Percentiles rank a stretch among this genome's conserved stretches.
These are phyloP conservation scores for Drosophila truncata DNA, from an alignment of 1,140 invertebrate genomes.

Conservation along the genomic window DNA sequence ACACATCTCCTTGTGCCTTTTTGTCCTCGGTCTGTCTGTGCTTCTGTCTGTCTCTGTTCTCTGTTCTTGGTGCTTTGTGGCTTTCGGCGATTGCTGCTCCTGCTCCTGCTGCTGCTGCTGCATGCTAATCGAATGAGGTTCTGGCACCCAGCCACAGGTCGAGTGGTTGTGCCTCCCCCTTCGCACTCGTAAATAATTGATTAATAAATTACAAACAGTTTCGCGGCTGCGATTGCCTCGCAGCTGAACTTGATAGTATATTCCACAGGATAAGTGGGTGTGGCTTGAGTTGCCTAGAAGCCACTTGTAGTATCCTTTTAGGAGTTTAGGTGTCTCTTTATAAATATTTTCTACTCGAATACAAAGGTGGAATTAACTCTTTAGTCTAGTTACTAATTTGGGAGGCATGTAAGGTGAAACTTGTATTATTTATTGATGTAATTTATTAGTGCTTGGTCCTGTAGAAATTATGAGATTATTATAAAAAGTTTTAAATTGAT, in stretches of 20 bases:
- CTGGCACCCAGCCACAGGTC: conserved; percentile 5
- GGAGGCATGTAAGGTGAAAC: not conserved
- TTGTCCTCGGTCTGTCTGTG: not conserved
- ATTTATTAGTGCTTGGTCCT: not conserved
- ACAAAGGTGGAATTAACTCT: not conserved
- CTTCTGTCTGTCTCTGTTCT: not conserved
- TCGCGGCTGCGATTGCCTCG: conserved; percentile 14
- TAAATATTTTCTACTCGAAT: conserved; percentile 2
- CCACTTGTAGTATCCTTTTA: not conserved
- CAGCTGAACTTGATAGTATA: conserved; percentile 21
- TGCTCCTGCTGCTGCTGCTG: conserved; percentile 9
- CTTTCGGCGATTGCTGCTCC: conserved; percentile 13
- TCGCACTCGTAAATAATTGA: conserved; percentile 41
- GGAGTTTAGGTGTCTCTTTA: not conserved
- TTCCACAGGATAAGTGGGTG: not conserved
- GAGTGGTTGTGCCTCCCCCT: conserved; percentile 9
- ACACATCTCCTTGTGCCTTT: not conserved
- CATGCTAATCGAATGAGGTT: conserved; percentile 36
- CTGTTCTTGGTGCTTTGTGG: not conserved
- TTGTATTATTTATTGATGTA: not conserved
- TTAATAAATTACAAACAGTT: conserved; percentile 49
- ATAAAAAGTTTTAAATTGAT: no score
- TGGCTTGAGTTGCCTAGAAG: conserved; percentile 5
- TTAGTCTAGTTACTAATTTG: not conserved
- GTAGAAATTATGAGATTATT: no score